Evolutionary conservation across 2,797 vertebrate species (phyloP), one percentile per base, ranked within the genome.

Genomic region (Macropodus opercularis): DNA sequence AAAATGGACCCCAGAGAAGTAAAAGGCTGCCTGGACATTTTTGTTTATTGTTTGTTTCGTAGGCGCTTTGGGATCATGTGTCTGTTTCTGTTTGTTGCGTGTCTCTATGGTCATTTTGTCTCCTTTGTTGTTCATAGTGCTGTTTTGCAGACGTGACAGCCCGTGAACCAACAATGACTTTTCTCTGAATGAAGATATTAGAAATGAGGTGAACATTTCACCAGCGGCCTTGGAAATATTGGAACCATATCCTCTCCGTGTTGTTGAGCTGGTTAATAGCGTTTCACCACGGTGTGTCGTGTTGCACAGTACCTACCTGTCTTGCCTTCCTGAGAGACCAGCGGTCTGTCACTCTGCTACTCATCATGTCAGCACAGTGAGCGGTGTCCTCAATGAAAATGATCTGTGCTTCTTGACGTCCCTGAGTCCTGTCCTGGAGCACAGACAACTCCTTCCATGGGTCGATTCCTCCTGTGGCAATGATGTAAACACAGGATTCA

Each of bases 401-500:
- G 2, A 83, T 88, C 53, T 68, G 63, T 42, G 86, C 78, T 31
- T 69, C 63, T 1, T 81, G 81, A 31, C 38, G 79, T 0, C 78
- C 83, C 44, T 14, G 38, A 0, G 65, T 83, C 41, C 85, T 54
- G 41, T 85, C 83, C 60, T 38, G 73, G 8, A 93, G 75, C 41
- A 95, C 87, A 1, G 95, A 94, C 24, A 96, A 85, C 10, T 85
- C 87, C 2, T 90, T 91, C 95, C 95, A 96, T 0, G 95, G 95
- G 67, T 96, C 95, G 3, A 92, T 63, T 40, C 95, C 90, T 15
- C 95, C 95, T 90, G 60, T 26, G 7, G 42, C 5, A 57, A 34
- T 5, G 8, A 44, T n/a, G 7, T 47, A 21, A 68, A 21, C 18
- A 29, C 2, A 29, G 27, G 27, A 29, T 43, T 29, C 24, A 49